Base-by-base conservation (phyloP, 1,140 invertebrate genomes). In the Drosophila triauraria region DNA sequence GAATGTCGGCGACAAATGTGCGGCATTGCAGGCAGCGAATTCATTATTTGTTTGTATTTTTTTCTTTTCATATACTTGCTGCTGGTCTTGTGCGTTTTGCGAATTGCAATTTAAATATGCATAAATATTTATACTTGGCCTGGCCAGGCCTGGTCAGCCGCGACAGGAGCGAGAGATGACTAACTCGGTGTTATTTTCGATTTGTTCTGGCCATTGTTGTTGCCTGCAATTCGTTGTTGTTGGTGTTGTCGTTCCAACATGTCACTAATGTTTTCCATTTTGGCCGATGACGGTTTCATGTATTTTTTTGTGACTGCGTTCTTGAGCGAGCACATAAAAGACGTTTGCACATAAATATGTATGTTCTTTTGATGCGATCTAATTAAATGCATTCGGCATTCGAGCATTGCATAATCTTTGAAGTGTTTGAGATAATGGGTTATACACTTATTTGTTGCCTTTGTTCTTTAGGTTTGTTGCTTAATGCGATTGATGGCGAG, bases 211-310 rank as follows among this genome's bases (percentile, higher is more conserved):
- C 68, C 40, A 50, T 75, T 57, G 53, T 64, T 75, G 42, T 4
- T 68, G 69, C 56, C 68, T 81, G 72, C 59, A 76, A 54, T 72
- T 69, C 43, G n/a, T 58, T 56, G 32, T 46, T 69, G 53, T 38
- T 68, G 10, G 32, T 27, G 32, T 59, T 50, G 51, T 38, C 32
- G 61, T 50, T 82, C 61, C 79, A 81, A 86, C 80, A 75, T 85
- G 82, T 82, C 79, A 82, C 83, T 74, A 88, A 88, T 88, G 60
- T 87, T 78, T 87, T 88, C 80, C 65, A 82, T 79, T 79, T 76
- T 53, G 35, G 43, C 35, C 43, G 68, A 48, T 74, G 68, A 74
- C 65, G 69, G 67, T 72, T 72, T 72, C 51, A 15, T 30, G 27
- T 30, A 30, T 30, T 56, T 54, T 40, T 61, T 51, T 51, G 20